Base-by-base conservation (phyloP, 2,797 vertebrate species). In the Acipenser transmontanus region DNA sequence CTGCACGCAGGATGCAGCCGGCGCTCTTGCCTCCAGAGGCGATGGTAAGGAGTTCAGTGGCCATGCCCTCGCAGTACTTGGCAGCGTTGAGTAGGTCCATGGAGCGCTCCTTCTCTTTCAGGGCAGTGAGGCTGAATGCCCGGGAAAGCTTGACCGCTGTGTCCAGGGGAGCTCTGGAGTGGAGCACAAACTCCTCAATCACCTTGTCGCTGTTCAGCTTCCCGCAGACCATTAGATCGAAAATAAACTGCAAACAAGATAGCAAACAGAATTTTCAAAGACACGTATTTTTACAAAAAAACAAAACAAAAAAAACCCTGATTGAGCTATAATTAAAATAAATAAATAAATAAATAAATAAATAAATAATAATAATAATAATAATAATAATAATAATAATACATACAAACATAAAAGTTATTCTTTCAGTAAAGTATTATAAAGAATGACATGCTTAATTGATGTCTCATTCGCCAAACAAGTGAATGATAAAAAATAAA, bases 221-320 rank as follows among this genome's bases (percentile, higher is more conserved):
- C 13, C 82, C 80, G 2, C 81, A 85, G 11, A 84, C 79, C 82
- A 85, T 84, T 67, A 85, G 72, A 69, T 85, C 81, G 57, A 84
- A 80, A 11, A 84, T 69, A 61, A 84, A 84, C 80, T 81, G 64
- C 1, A 34, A 72, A 7, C 8, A 47, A 49, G 34, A 34, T 4
- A 34, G 34, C 34, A 34, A 34, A 34, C 34, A 34, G 34, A 34
- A 4, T 34, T 34, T 34, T 34, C 34, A 34, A 34, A 34, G 34
- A 34, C 34, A 0, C 3, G 4, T 4, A 34, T 34, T 34, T 3
- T 34, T 4, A 34, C 34, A 34, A 3, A 34, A 3, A 4, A 3
- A 3, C 34, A 34, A 4, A 34, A 34, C 34, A 34, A 34, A 34
- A 34, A 34, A 34, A 34, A 34, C 2, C 34, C 34, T 34, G 34